Base-by-base conservation (phyloP, 37 sponge, comb jelly and placozoan species). In the Chondrosia reniformis region DNA sequence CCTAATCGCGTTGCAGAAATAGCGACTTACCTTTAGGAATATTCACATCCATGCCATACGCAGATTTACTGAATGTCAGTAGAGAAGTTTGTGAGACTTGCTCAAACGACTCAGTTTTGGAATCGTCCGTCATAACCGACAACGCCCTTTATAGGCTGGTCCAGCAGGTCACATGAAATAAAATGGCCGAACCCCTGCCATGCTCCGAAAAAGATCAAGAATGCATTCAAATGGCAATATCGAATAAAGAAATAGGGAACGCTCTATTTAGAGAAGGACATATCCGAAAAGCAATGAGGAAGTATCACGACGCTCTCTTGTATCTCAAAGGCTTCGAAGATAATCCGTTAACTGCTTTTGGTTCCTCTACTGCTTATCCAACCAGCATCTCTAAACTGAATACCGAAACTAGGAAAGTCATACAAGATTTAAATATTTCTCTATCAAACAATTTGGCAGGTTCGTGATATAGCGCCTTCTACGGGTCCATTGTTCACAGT, bases 381-480 rank as follows among this genome's bases (percentile, higher is more conserved):
- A 76, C 59, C 5, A 66, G 64, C 37, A 38, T 46, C 13, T 21
- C 76, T 28, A 79, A 61, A 12, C 44, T 84, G 31, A 80, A 87
- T 7, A 49, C 71, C 27, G 77, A 84, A 46, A 76, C 78, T 62
- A 58, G 78, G 43, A 56, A 52, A 40, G 76, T 46, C 44, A 86
- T 81, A 2, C 73, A 58, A 33, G 49, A 72, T 40, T 54, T 92
- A n/a, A 75, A 44, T 17, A 42, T 75, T 21, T 34, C 69, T 10
- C 25, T 92, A 6, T 55, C 65, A 32, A 92, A 92, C 79, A 92
- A 92, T 61, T 24, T 92, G 7, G 83, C 92, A 78, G 92, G 92
- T 86, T 4, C n/a, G 63, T 42, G 12, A n/a, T n/a, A n/a, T n/a
- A n/a, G n/a, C n/a, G n/a, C n/a, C n/a, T n/a, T n/a, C n/a, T n/a